phyloP scores from a whole-genome alignment of 2,113 vertebrate species.

The Oophaga pumilio region DNA sequence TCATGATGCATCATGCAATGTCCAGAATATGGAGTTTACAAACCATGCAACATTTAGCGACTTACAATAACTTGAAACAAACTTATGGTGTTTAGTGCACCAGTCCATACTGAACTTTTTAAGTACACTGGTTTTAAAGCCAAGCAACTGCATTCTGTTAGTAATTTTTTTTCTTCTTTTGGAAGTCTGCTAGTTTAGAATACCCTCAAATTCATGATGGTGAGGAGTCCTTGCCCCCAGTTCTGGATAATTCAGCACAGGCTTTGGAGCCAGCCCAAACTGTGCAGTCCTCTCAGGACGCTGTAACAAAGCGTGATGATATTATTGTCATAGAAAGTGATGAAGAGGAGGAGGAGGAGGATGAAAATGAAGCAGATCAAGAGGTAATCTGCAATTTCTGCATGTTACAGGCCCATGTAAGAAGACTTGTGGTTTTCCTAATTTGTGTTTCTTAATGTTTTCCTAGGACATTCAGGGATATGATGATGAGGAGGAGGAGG shows the following conservation, averaged over 20 bases:
- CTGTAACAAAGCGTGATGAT: constrained; percentile 63
- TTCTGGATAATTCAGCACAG: constrained; percentile 78
- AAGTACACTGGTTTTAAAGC: neutral
- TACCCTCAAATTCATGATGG: constrained; percentile 81
- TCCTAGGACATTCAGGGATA: constrained; percentile 64
- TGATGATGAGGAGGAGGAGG: constrained; percentile 90
- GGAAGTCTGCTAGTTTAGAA: constrained; percentile 82
- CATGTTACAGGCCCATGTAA: constrained; percentile 11
- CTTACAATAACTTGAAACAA: too few relatives aligned
- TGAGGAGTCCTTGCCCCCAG: constrained; percentile 79
- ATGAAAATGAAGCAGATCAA: constrained; percentile 88
- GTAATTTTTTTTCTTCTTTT: neutral
- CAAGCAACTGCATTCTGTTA: neutral
- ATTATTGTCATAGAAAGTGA: constrained; percentile 84
- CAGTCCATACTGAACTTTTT: too few relatives aligned
- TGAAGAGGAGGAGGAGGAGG: constrained; percentile 84
- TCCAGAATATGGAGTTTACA: too few relatives aligned
- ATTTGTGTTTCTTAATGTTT: neutral
- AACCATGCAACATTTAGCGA: too few relatives aligned
- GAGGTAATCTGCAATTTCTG: constrained; percentile 65
- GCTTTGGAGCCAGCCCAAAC: constrained; percentile 68
- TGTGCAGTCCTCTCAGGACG: constrained; percentile 75
- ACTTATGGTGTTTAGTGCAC: too few relatives aligned
- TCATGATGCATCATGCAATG: too few relatives aligned
- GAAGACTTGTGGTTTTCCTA: neutral